phyloP scores from a whole-genome alignment of 2,888 invertebrate species.

The Heliconius ethilla region DNA sequence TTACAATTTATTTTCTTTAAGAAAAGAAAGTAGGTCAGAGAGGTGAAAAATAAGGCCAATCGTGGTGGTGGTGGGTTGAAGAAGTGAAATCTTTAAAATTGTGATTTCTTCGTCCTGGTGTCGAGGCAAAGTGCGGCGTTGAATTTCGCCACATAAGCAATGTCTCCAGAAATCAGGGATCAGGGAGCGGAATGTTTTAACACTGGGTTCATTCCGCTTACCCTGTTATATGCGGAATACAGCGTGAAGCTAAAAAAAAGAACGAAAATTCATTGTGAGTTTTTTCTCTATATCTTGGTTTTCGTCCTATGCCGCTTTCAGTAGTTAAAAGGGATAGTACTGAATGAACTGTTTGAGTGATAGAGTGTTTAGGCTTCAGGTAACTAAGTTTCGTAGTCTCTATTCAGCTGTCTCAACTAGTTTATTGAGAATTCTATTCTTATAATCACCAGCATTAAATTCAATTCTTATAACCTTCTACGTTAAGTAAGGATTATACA shows the following conservation, averaged over 20 bases:
- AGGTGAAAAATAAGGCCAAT: no score
- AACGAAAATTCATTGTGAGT: no score
- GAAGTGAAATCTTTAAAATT: no score
- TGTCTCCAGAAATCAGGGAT: not conserved
- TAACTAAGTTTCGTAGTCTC: no score
- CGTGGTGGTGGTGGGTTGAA: not conserved
- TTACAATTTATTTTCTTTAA: slow-evolving; percentile 18
- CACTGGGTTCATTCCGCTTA: not conserved
- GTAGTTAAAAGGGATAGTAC: no score
- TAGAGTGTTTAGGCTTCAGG: no score
- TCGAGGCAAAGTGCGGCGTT: not conserved
- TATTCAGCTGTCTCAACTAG: no score
- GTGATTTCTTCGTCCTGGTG: no score
- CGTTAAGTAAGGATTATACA: not conserved
- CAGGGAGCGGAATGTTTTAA: not conserved
- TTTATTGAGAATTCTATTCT: not conserved
- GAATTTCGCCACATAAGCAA: not conserved
- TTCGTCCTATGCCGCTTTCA: no score
- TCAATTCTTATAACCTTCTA: not conserved
- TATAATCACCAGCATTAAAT: not conserved
- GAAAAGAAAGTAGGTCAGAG: not conserved
- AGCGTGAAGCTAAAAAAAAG: not conserved
- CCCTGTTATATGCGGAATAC: not conserved
- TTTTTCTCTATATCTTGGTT: no score
- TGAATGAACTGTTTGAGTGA: no score